Conservation (phyloP, 2,113 vertebrate species). For the Nematolebias whitei region DNA sequence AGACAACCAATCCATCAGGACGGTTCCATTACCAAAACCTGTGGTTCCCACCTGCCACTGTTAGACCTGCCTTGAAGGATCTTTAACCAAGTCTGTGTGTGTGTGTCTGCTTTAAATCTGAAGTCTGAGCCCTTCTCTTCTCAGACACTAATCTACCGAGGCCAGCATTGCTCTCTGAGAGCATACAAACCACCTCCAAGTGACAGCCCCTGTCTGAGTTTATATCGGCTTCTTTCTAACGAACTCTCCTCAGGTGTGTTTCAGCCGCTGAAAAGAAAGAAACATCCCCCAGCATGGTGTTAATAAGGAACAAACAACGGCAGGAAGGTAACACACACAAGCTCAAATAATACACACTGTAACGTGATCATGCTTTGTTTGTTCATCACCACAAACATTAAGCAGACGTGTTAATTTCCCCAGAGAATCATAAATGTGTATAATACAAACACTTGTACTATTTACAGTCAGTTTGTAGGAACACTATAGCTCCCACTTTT, state of each 20-base stretch:
- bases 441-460: neutral
- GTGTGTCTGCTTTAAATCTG: neutral
- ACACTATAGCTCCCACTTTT: neutral
- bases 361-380: constrained; percentile 29
- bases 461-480: neutral
- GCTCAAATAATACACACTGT: constrained; percentile 11
- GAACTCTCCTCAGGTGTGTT: constrained; percentile 31
- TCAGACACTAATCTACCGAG: constrained; percentile 14
- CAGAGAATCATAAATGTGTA: constrained; percentile 4
- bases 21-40: constrained; percentile 59
- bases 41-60: constrained; percentile 65
- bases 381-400: constrained; percentile 8
- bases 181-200: neutral
- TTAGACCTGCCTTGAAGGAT: constrained; percentile 27
- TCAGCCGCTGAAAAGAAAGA: constrained; percentile 7
- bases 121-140: constrained; percentile 15
- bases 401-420: constrained; percentile 26
- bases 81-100: constrained; percentile 1
- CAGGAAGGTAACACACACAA: constrained; percentile 4
- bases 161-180: neutral
- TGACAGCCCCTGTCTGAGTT: constrained; percentile 9
- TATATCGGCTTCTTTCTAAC: constrained; percentile 22
- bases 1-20: constrained; percentile 64
- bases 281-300: constrained; percentile 26
- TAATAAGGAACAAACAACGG: constrained; percentile 42